phyloP scores from a whole-genome alignment of 2,888 invertebrate species.

The Pristionchus maxplancki region DNA sequence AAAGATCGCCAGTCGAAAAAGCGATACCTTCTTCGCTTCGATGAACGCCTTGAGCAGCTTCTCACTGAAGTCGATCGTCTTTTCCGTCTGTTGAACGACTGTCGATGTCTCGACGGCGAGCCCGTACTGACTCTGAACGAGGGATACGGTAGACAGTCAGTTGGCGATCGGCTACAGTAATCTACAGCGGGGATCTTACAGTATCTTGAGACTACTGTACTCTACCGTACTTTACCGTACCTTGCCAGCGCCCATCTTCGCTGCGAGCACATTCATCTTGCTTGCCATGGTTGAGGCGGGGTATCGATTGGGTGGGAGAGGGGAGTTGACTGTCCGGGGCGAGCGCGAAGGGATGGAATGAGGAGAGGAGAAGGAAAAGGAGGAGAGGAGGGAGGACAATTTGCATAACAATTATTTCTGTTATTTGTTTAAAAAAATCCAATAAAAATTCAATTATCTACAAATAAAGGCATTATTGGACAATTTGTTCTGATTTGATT shows the following conservation, averaged over 20 bases:
- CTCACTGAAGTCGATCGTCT: background rate
- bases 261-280: constrained; percentile 1
- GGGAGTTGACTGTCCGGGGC: background rate
- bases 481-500: too few relatives aligned
- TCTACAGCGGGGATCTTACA: too few relatives aligned
- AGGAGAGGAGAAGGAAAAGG: background rate
- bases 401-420: background rate
- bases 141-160: background rate
- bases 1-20: background rate
- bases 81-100: background rate
- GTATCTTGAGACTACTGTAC: too few relatives aligned
- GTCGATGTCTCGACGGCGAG: constrained; percentile 16
- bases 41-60: constrained; percentile 10
- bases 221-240: too few relatives aligned
- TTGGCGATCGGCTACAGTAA: background rate
- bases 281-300: background rate
- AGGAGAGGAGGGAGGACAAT: background rate
- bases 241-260: constrained; percentile 37
- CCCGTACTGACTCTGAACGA: constrained; percentile 30
- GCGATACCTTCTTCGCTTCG: constrained; percentile 19
- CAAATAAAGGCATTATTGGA: too few relatives aligned
- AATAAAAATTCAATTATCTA: too few relatives aligned
- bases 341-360: background rate
- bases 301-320: background rate
- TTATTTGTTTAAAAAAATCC: too few relatives aligned